Evolutionary conservation across 2,797 vertebrate species (phyloP), one percentile per base, ranked within the genome.

Genomic region (Sylvilagus floridanus): DNA sequence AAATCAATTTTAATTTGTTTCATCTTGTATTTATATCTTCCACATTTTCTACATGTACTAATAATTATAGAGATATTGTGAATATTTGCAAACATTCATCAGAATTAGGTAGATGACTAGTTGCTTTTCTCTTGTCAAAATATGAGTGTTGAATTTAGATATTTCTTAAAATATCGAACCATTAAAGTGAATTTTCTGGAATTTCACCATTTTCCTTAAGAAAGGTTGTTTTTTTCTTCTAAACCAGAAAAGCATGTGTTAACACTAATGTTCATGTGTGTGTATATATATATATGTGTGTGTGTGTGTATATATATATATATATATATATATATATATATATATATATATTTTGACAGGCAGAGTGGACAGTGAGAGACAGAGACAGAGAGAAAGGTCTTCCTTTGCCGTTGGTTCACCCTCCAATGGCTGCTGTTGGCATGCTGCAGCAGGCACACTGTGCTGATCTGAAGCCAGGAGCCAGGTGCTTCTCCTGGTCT

Each of bases 201-300:
- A 88, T 93, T 95, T 77, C 7, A 84, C 37, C 52, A 84, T 0
- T 90, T 96, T n/a, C n/a, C 78, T 84, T 91, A 85, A 82, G 22
- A 85, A 81, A 87, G 52, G 77, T 57, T 78, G 85, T 11, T 89
- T 88, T 94, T 87, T 57, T 50, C 91, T 79, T 47, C 12, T 24
- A 89, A 94, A 37, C 21, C 52, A 94, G 54, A 66, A 88, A 85
- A 96, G 47, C 3, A 68, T 88, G 71, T 81, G 52, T 75, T 96
- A 83, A 35, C 35, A 13, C 63, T 35, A 54, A 30, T 82, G 17
- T 85, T 57, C 32, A 37, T 1, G 8, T 63, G 14, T 35, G 35
- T 35, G 35, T 35, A 4, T 35, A 4, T 35, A 35, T 35, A 35
- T 35, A 35, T 35, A 35, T 35, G 4, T 35, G 35, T 35, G 35